Conservation (phyloP, 2,797 vertebrate species). For the Ficedula albicollis region DNA sequence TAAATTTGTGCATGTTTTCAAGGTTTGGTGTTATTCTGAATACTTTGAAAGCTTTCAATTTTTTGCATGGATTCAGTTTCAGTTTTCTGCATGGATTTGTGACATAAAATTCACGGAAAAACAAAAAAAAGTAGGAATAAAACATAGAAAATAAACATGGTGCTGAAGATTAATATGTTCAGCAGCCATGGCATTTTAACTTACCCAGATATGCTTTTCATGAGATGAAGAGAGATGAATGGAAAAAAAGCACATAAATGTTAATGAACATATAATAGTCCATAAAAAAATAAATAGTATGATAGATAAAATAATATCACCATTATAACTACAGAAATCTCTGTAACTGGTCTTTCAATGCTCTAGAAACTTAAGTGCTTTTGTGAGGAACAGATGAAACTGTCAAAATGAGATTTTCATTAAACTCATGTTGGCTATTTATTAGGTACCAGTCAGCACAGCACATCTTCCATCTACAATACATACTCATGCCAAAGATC, state of each 20-base stretch:
- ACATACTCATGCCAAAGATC: not conserved
- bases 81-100: not conserved
- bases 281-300: conserved; percentile 63
- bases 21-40: not conserved
- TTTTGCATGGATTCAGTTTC: not conserved
- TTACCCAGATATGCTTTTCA: conserved; percentile 93
- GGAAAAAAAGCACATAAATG: conserved; percentile 93
- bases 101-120: conserved; percentile 39
- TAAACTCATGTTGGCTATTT: not conserved
- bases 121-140: not conserved
- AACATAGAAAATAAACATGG: conserved; percentile 75
- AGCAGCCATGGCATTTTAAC: conserved; percentile 86
- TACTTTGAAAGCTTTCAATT: not conserved
- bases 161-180: conserved; percentile 79
- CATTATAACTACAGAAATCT: conserved; percentile 48
- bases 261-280: conserved; percentile 78
- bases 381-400: not conserved
- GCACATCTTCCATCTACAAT: not conserved
- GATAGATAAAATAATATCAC: conserved; percentile 78
- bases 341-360: not conserved
- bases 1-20: not conserved
- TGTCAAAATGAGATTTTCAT: not conserved
- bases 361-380: not conserved
- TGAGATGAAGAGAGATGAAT: conserved; percentile 89
- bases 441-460: not conserved